A percentile compares a stretch with the other conserved stretches of the same genome.
These are phyloP conservation scores for Scolanthus callimorphus DNA, from an alignment of 92 coral and sea anemone genomes.

Conservation along the genomic window DNA sequence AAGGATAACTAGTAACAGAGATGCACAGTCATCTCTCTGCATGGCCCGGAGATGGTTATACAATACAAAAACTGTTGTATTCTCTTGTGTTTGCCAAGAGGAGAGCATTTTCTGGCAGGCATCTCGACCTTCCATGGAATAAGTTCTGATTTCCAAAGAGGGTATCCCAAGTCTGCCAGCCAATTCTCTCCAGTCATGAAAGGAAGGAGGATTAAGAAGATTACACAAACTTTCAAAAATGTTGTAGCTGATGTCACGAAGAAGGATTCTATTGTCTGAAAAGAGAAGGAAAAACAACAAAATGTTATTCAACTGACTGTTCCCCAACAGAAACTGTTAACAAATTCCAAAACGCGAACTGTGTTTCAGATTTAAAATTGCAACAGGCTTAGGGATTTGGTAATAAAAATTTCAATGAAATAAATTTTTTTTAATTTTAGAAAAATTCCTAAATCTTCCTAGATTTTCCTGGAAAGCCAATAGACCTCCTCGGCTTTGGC, in stretches of 20 bases:
- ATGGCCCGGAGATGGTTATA: slow-evolving; percentile 9
- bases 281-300: background rate
- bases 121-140: background rate
- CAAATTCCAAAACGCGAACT: too few species aligned
- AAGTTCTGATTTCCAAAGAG: slow-evolving; percentile 1
- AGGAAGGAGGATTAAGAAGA: slow-evolving; percentile 2
- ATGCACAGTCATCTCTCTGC: slow-evolving; percentile 24
- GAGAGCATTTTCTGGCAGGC: slow-evolving; percentile 25
- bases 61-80: slow-evolving; percentile 21
- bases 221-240: background rate
- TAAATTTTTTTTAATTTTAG: too few species aligned
- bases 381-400: too few species aligned
- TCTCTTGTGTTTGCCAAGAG: slow-evolving; percentile 11
- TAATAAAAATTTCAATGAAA: too few species aligned
- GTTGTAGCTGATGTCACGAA: background rate
- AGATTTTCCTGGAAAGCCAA: too few species aligned
- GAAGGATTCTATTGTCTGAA: slow-evolving; percentile 5
- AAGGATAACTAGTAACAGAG: too few species aligned
- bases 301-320: background rate
- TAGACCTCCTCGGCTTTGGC: too few species aligned
- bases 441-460: too few species aligned
- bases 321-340: too few species aligned
- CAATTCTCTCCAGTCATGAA: slow-evolving; percentile 17
- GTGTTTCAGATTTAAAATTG: too few species aligned
- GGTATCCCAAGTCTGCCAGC: slow-evolving; percentile 19